Base-by-base conservation (phyloP, 2,888 invertebrate genomes). In the Metacarcinus magister region DNA sequence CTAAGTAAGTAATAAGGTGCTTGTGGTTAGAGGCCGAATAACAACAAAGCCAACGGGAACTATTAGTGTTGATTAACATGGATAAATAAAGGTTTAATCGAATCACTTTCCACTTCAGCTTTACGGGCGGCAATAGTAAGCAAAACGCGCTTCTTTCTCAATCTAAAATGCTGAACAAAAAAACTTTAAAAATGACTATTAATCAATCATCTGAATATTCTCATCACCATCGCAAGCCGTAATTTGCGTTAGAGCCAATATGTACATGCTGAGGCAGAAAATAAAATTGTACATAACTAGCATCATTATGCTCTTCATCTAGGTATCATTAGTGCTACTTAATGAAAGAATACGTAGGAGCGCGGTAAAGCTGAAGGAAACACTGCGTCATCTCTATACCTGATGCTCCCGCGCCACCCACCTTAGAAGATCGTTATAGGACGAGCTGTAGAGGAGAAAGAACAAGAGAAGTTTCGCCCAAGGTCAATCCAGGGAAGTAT, bases 381-480 rank as follows among this genome's bases (percentile, higher is more conserved):
- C 75, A 75, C 96, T 94, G 94, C 94, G 48, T 60, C 96, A 96
- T 96, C 94, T 94, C 94, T 94, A 94, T 96, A 96, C 96, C 96
- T 96, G 91, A 91, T 60, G 91, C 32, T 91, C 67, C 75, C 96
- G 82, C 94, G 48, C 46, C 92, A 96, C 96, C 96, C 96, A 96
- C 96, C 96, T 96, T 91, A 92, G 94, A 39, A 87, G 48, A 75
- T 96, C 92, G 92, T 92, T 92, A 92, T 94, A 94, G 89, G 96
- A 91, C 96, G 94, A 91, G 91, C 96, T 96, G 96, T 96, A 94
- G 96, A 94, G 94, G 96, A 96, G 90, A 96, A 93, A 94, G 67
- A 95, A 75, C 46, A 95, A 91, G 92, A 90, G 82, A 75, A 87
- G 91, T 92, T 92, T 94, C 94, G 96, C 89, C 93, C 94, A 89